Evolutionary conservation across 1,140 invertebrate species (phyloP).

Genomic region (Metopolophium dirhodum): DNA sequence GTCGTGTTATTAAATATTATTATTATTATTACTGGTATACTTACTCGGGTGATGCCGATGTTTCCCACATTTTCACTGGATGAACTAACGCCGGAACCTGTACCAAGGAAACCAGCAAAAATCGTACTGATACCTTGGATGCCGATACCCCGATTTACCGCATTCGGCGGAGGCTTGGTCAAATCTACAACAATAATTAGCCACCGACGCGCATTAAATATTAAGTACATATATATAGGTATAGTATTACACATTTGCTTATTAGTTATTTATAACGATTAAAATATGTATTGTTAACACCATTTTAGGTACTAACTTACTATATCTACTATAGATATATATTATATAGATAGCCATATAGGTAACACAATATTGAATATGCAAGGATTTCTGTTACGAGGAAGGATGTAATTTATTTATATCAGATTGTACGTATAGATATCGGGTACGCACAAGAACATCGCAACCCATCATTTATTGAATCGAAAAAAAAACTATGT

Average conservation of each 20-base stretch:
- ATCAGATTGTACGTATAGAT: neutral
- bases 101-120: conserved; percentile 26
- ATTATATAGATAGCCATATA: no score
- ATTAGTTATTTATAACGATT: neutral
- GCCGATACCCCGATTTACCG: neutral
- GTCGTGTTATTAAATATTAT: neutral
- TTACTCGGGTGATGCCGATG: conserved; percentile 27
- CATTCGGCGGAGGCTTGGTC: neutral
- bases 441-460: neutral
- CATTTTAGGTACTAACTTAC: neutral
- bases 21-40: neutral
- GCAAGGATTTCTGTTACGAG: neutral
- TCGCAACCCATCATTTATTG: neutral
- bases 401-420: neutral
- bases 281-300: neutral
- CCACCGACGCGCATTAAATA: neutral
- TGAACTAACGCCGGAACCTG: neutral
- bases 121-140: conserved; percentile 4
- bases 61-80: conserved; percentile 53
- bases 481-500: neutral
- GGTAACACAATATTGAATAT: neutral
- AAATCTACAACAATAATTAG: neutral
- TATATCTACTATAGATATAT: no score
- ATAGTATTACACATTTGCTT: no score
- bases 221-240: neutral